Conservation (phyloP, 2,888 invertebrate species). For the Petrophora chlorosata region DNA sequence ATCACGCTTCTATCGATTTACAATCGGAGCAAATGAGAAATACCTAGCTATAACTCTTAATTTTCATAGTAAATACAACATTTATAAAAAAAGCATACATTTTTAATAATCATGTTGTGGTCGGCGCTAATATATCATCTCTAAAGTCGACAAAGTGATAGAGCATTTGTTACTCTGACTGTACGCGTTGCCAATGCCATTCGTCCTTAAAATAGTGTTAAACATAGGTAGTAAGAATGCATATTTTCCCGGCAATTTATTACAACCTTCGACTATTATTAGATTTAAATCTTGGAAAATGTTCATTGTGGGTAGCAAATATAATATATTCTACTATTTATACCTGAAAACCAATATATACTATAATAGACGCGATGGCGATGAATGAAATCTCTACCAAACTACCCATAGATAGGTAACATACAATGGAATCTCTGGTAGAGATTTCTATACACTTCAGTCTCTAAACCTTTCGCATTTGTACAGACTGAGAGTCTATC, state of each 20-base stretch:
- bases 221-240: constrained; percentile 8
- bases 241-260: constrained; percentile 11
- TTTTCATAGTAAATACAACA: too few species aligned
- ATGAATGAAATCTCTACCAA: not conserved
- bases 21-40: too few species aligned
- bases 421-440: too few species aligned
- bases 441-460: too few species aligned
- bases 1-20: too few species aligned
- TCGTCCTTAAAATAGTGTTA: constrained; percentile 15
- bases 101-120: not conserved
- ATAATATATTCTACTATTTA: not conserved
- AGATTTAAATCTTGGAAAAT: constrained; percentile 1
- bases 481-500: too few species aligned
- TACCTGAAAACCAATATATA: not conserved
- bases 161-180: not conserved
- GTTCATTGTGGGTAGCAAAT: not conserved
- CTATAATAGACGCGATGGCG: not conserved
- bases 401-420: too few species aligned
- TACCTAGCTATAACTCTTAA: too few species aligned
- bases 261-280: constrained; percentile 13
- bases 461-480: too few species aligned
- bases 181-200: constrained; percentile 8
- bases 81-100: too few species aligned
- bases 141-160: not conserved
- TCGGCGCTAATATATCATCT: not conserved